Evolutionary conservation across 2,113 vertebrate species (phyloP), one percentile per base, ranked within the genome.

Genomic region (Hiodon tergisus): DNA sequence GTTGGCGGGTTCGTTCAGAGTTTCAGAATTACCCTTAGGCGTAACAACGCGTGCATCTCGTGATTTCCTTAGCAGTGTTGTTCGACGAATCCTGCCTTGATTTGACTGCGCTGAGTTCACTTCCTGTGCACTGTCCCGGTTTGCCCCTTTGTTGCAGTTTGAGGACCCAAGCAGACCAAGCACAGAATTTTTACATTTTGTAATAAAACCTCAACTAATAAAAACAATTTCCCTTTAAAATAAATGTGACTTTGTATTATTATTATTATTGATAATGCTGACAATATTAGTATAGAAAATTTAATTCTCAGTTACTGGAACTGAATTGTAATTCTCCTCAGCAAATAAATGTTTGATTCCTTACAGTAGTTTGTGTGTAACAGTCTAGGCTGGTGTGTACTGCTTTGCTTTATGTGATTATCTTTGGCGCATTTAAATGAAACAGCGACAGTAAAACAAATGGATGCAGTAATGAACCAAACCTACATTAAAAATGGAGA

Each of bases 151-250:
- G 16, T 76, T 16, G 5, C 6, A 50, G 50, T 47, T 17, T 58
- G 62, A 68, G 14, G 11, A 69, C 74, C 48, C 52, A 69, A n/a
- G 50, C 31, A 53, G 62, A 50, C 67, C 46, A 31, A 69, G 69
- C 67, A 69, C 3, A 72, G 16, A 7, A 31, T 86, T 85, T 86
- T 78, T 83, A 87, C 73, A 69, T 86, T 87, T 89, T 78, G 72
- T 85, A 87, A 85, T 89, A 87, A 87, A 87, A 76, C 14, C 31
- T 31, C 31, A 72, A 72, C 48, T 69, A 65, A 59, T 31, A 58
- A 58, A 77, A n/a, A 52, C 13, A 58, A 47, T 58, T 57, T 4
- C 63, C 46, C 54, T 68, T 4, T 11, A 55, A 4, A 47, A 66
- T 50, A n/a, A 54, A 7, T 51, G 8, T 6, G n/a, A 16, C 7